Percentiles rank a stretch among this genome's conserved stretches.
Conservation (phyloP, 2,888 invertebrate species). For the Halocaridina rubra region DNA sequence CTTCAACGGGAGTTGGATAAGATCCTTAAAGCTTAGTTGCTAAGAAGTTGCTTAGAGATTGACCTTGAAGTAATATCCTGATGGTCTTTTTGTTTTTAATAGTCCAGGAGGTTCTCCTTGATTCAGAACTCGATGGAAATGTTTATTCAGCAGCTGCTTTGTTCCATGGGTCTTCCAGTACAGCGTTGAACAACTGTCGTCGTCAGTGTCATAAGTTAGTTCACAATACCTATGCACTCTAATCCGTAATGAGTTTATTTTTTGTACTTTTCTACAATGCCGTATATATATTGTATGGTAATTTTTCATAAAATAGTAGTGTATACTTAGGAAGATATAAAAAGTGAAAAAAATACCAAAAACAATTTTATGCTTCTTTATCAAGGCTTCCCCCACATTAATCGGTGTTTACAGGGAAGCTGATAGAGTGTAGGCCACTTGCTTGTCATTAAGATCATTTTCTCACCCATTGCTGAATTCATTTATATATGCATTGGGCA, state of each 20-base stretch:
- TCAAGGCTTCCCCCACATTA: slow-evolving; percentile 54
- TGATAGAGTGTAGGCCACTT: slow-evolving; percentile 35
- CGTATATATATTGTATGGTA: slow-evolving; percentile 62
- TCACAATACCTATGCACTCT: slow-evolving; percentile 62
- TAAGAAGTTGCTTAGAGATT: neutral
- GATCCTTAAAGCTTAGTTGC: no score
- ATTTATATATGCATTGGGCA: neutral
- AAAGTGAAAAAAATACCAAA: slow-evolving; percentile 56
- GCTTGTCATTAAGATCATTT: slow-evolving; percentile 30
- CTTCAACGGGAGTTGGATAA: no score
- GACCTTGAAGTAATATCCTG: neutral
- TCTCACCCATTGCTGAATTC: neutral
- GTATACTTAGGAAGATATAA: slow-evolving; percentile 60
- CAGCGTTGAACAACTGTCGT: slow-evolving; percentile 62
- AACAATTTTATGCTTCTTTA: slow-evolving; percentile 59
- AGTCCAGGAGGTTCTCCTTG: slow-evolving; percentile 23
- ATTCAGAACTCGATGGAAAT: slow-evolving; percentile 51
- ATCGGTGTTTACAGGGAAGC: slow-evolving; percentile 51
- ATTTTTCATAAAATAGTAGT: slow-evolving; percentile 62
- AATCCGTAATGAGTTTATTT: slow-evolving; percentile 62
- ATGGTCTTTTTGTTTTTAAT: slow-evolving; percentile 2
- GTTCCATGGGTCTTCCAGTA: slow-evolving; percentile 62
- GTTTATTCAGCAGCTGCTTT: slow-evolving; percentile 56
- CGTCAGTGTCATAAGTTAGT: slow-evolving; percentile 61
- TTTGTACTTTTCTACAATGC: slow-evolving; percentile 61